These are phyloP conservation scores for Xenopus tropicalis DNA, from an alignment of 2,113 vertebrate genomes.

Conservation along the genomic window UCB_Xtro_10.0 CM004448.2:26632501-26633000, in stretches of 20 bases:
- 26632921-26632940: constrained; percentile 11
- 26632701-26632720: neutral
- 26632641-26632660: too few species aligned
- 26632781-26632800: constrained; percentile 17
- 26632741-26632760: neutral
- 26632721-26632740: neutral
- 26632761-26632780: constrained; percentile 28
- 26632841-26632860: constrained; percentile 32
- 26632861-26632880: constrained; percentile 3
- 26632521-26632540: too few species aligned
- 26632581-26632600: too few species aligned
- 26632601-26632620: too few species aligned
- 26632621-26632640: too few species aligned
- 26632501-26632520: too few species aligned
- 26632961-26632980: neutral
- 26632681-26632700: too few species aligned
- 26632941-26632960: neutral
- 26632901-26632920: neutral
- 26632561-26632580: too few species aligned
- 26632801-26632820: constrained; percentile 42
- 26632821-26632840: constrained; percentile 16
- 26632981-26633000: neutral
- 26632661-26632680: too few species aligned
- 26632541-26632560: too few species aligned
- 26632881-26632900: constrained; percentile 24